These are phyloP conservation scores for Peromyscus aztecus DNA, from an alignment of 2,797 vertebrate species.

Conservation along the genomic window DNA sequence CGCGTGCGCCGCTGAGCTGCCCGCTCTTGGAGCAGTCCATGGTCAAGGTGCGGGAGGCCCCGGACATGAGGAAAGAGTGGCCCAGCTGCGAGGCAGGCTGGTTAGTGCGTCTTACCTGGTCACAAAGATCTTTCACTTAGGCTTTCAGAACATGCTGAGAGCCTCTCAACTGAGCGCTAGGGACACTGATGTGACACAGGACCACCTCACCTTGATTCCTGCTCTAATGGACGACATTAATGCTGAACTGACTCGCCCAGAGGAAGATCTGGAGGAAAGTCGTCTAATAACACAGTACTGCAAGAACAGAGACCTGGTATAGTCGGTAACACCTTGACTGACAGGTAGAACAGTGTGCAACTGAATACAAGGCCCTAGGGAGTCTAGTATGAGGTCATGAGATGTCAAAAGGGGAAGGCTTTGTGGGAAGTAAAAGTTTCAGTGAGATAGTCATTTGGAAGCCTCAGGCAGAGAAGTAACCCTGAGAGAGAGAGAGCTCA, in stretches of 20 bases:
- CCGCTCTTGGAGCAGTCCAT: background rate
- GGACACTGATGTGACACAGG: background rate
- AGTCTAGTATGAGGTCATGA: background rate
- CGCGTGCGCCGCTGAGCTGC: slow-evolving; percentile 55
- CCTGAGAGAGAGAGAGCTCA: background rate
- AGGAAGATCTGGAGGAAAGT: slow-evolving; percentile 29
- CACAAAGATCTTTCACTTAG: background rate
- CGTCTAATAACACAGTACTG: background rate
- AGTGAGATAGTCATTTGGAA: background rate
- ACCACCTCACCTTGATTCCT: background rate
- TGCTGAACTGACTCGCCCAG: background rate
- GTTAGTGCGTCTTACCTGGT: background rate
- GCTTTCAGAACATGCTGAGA: background rate
- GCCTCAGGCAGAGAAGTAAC: background rate
- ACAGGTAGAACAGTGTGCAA: background rate
- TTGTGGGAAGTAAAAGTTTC: background rate
- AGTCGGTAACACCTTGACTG: background rate
- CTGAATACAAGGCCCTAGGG: background rate
- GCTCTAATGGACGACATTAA: background rate
- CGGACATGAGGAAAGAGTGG: background rate
- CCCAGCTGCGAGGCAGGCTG: background rate
- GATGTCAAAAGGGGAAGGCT: background rate
- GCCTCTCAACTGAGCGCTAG: background rate
- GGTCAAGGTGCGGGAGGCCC: background rate
- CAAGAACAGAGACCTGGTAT: background rate